These are phyloP conservation scores for Lycocorax pyrrhopterus DNA, from an alignment of 2,113 vertebrate species.

Conservation along the genomic window DNA sequence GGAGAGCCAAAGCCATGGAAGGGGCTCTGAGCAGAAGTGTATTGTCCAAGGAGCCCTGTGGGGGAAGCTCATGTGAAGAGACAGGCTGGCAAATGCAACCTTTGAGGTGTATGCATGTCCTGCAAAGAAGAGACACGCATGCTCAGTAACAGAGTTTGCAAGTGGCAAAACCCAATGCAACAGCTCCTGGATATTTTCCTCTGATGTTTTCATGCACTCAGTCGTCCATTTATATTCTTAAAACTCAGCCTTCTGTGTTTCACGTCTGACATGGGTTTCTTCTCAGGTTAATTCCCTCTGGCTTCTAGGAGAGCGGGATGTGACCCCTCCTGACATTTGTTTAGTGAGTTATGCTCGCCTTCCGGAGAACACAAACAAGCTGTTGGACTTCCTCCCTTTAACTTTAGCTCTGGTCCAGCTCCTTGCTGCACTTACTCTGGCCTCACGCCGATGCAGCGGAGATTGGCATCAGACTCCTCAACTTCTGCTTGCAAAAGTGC, in stretches of 20 bases:
- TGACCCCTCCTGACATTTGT: constrained; percentile 56
- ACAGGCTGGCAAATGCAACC: neutral
- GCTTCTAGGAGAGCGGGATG: constrained; percentile 13
- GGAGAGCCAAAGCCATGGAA: neutral
- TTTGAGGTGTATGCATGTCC: neutral
- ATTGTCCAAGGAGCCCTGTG: neutral
- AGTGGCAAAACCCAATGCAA: neutral
- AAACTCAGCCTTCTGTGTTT: neutral
- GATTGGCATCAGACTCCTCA: neutral
- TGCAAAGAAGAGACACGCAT: neutral
- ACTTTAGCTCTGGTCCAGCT: neutral
- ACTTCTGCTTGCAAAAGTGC: neutral
- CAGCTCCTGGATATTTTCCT: neutral
- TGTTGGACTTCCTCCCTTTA: constrained; percentile 1
- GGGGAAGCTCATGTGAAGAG: neutral
- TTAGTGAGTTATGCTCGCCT: constrained; percentile 42
- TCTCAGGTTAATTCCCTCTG: constrained; percentile 11
- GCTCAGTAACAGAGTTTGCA: neutral
- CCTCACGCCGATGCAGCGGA: neutral
- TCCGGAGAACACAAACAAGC: constrained; percentile 60
- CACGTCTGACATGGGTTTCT: neutral
- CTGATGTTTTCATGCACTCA: rapidly evolving
- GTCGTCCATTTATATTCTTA: neutral
- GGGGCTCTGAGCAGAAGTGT: neutral
- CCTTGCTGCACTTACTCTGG: neutral